Evolutionary conservation across 2,113 vertebrate species (phyloP).

Genomic region (Lepidothrix coronata): DNA sequence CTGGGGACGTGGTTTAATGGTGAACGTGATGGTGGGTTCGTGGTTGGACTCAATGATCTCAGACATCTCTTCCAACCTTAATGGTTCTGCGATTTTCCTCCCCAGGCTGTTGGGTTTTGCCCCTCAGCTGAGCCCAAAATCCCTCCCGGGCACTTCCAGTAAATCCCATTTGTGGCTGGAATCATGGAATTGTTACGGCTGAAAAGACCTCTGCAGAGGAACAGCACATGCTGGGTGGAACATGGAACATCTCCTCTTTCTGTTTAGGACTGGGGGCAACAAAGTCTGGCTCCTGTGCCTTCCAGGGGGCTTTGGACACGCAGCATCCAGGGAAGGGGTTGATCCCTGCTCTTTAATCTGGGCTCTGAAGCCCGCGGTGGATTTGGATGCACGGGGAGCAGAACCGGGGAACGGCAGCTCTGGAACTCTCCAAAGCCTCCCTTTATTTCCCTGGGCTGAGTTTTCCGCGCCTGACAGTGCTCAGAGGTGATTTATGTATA

Average conservation of each 20-base stretch:
- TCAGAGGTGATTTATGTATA: slow-evolving; percentile 9
- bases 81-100: neutral
- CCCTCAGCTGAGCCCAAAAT: neutral
- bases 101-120: neutral
- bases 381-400: neutral
- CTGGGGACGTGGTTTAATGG: neutral
- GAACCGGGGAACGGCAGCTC: neutral
- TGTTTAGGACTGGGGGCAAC: neutral
- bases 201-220: neutral
- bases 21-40: neutral
- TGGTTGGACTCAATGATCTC: neutral
- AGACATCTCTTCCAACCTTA: neutral
- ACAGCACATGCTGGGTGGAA: neutral
- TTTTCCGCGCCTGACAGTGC: neutral
- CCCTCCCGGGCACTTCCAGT: neutral
- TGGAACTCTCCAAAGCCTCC: neutral
- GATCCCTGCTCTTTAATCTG: neutral
- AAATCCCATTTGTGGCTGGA: neutral
- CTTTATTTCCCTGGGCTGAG: neutral
- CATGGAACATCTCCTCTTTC: neutral
- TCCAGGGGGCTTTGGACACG: neutral
- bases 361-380: neutral
- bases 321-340: neutral
- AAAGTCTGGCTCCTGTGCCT: neutral
- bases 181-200: neutral